phyloP scores from a whole-genome alignment of 2,888 invertebrate genomes.

The Polyommatus icarus region DNA sequence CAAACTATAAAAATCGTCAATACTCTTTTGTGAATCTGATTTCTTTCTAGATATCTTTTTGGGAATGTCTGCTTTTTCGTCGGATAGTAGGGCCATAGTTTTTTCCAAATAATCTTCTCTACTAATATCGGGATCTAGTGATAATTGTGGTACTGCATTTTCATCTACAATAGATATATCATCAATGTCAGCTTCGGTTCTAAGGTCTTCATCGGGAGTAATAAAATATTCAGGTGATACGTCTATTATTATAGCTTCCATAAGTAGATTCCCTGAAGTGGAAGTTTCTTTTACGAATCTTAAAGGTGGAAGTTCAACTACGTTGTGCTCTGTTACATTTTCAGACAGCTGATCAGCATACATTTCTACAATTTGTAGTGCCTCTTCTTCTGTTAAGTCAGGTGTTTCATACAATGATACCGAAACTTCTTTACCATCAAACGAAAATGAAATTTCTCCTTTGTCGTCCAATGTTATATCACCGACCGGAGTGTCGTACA shows the following conservation, averaged over 20 bases:
- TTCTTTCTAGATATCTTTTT: slow-evolving; percentile 83
- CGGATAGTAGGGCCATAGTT: slow-evolving; percentile 67
- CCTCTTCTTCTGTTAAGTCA: slow-evolving; percentile 95
- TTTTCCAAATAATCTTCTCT: slow-evolving; percentile 80
- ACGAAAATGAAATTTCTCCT: slow-evolving; percentile 93
- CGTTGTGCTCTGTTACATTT: slow-evolving; percentile 90
- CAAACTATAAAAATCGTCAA: slow-evolving; percentile 84
- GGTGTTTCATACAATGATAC: slow-evolving; percentile 95
- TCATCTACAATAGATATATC: slow-evolving; percentile 92
- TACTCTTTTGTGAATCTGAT: slow-evolving; percentile 81
- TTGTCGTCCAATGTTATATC: slow-evolving; percentile 89
- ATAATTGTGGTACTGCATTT: slow-evolving; percentile 68
- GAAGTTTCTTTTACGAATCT: slow-evolving; percentile 94
- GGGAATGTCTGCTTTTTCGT: slow-evolving; percentile 79
- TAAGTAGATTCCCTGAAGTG: slow-evolving; percentile 90
- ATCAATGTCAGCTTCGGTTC: slow-evolving; percentile 93
- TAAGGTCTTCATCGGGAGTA: slow-evolving; percentile 88
- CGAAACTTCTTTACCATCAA: slow-evolving; percentile 95
- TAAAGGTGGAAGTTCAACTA: slow-evolving; percentile 92
- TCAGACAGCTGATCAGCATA: slow-evolving; percentile 96
- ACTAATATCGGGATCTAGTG: slow-evolving; percentile 76
- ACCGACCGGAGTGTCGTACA: slow-evolving; percentile 91
- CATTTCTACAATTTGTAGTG: slow-evolving; percentile 95
- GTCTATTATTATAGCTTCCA: slow-evolving; percentile 96
- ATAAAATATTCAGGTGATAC: slow-evolving; percentile 92